Conservation (phyloP, 2,888 invertebrate species). For the Pseudococcus viburni region DNA sequence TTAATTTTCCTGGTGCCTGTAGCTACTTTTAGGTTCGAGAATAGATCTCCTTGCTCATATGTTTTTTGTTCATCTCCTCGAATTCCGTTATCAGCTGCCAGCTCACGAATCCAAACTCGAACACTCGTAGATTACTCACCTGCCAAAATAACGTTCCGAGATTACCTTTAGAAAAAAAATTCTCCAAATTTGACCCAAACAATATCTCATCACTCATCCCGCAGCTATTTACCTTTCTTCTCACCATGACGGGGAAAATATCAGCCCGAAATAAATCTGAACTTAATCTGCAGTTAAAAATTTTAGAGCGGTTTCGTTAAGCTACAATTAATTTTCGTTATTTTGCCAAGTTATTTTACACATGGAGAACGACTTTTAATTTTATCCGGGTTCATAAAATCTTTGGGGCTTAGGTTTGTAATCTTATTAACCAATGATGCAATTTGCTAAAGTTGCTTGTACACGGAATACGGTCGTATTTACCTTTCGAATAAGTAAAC, state of each 20-base stretch:
- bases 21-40: too few species aligned
- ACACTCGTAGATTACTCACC: neutral
- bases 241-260: neutral
- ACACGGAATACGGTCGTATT: slow-evolving; percentile 9
- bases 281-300: slow-evolving; percentile 4
- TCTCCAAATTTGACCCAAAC: neutral
- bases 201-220: neutral
- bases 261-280: neutral
- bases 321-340: slow-evolving; percentile 50
- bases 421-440: slow-evolving; percentile 53
- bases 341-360: slow-evolving; percentile 26
- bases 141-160: neutral
- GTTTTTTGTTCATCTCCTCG: too few species aligned
- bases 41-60: too few species aligned
- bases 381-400: slow-evolving; percentile 42
- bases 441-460: slow-evolving; percentile 27
- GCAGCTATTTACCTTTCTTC: neutral
- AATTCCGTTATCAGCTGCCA: too few species aligned
- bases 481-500: slow-evolving; percentile 18
- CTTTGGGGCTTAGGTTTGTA: slow-evolving; percentile 21
- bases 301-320: slow-evolving; percentile 22
- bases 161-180: neutral
- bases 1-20: too few species aligned
- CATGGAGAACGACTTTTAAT: slow-evolving; percentile 11
- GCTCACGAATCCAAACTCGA: too few species aligned